phyloP scores from a whole-genome alignment of 1,140 invertebrate genomes.

The Chionoecetes opilio region DNA sequence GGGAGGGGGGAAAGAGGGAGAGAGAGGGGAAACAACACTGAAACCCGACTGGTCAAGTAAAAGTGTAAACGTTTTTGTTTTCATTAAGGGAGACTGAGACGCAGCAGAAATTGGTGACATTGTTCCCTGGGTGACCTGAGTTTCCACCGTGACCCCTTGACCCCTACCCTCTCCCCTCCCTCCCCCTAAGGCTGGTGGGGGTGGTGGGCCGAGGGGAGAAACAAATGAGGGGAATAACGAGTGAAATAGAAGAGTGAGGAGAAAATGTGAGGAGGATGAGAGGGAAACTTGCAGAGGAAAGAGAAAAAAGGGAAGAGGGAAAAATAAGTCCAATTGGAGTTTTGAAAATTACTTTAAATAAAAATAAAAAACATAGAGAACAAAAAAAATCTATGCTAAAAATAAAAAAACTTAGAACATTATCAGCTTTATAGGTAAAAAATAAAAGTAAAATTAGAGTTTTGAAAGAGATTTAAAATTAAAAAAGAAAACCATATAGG shows the following conservation, averaged over 20 bases:
- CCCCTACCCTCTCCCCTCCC: neutral
- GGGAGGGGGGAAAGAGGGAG: neutral
- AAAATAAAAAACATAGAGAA: no score
- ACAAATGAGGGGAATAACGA: neutral
- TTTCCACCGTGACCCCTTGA: neutral
- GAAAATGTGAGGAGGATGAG: neutral
- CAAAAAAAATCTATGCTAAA: no score
- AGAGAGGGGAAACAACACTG: no score
- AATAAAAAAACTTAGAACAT: no score
- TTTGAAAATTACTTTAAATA: no score
- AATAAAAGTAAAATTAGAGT: no score
- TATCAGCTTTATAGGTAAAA: no score
- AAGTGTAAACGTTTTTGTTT: neutral
- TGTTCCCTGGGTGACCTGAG: neutral
- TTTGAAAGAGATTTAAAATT: no score
- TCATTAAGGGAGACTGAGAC: neutral
- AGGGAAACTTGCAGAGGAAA: neutral
- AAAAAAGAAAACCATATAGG: no score
- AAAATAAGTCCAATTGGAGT: no score
- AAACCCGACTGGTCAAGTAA: neutral
- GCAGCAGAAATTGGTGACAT: neutral
- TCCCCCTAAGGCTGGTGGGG: no score
- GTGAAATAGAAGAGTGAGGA: neutral
- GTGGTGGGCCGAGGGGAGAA: neutral
- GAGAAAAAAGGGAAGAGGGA: no score